Conservation (phyloP, 2,797 vertebrate genomes). For the Onychomys arenicola region DNA sequence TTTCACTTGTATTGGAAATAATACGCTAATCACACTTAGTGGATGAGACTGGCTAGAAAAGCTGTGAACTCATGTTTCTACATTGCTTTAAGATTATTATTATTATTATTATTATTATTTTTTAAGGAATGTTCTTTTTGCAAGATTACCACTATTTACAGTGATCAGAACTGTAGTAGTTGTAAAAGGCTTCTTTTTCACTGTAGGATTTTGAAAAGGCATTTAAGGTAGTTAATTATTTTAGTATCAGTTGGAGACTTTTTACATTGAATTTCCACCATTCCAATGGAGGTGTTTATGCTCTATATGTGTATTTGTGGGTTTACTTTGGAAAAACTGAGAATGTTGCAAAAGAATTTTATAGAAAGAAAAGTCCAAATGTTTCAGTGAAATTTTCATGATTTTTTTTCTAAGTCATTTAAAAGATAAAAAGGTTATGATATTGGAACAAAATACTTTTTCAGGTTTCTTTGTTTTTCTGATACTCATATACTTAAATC, state of each 20-base stretch:
- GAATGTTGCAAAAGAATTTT: slow-evolving; percentile 62
- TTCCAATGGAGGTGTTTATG: slow-evolving; percentile 60
- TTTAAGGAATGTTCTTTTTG: slow-evolving; percentile 60
- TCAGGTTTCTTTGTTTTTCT: slow-evolving; percentile 68
- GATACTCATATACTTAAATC: slow-evolving; percentile 39
- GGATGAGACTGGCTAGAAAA: slow-evolving; percentile 61
- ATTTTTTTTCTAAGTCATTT: background rate
- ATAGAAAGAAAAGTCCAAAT: slow-evolving; percentile 50
- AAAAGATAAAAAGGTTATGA: background rate
- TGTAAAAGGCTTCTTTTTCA: slow-evolving; percentile 64
- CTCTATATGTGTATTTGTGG: slow-evolving; percentile 38
- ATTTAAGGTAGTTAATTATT: slow-evolving; percentile 63
- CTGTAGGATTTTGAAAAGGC: slow-evolving; percentile 60
- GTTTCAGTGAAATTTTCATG: slow-evolving; percentile 43
- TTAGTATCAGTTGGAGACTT: slow-evolving; percentile 76
- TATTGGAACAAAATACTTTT: slow-evolving; percentile 64
- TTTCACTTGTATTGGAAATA: slow-evolving; percentile 44
- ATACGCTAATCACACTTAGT: background rate
- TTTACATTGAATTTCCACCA: slow-evolving; percentile 81
- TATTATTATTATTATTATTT: slow-evolving; percentile 13
- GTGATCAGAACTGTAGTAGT: slow-evolving; percentile 62
- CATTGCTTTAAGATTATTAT: slow-evolving; percentile 59
- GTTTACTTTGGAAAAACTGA: slow-evolving; percentile 61
- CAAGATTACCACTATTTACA: slow-evolving; percentile 58
- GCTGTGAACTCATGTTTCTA: slow-evolving; percentile 51